Evolutionary conservation across 2,888 invertebrate species (phyloP).

Genomic region (Eupithecia pulchellata): DNA sequence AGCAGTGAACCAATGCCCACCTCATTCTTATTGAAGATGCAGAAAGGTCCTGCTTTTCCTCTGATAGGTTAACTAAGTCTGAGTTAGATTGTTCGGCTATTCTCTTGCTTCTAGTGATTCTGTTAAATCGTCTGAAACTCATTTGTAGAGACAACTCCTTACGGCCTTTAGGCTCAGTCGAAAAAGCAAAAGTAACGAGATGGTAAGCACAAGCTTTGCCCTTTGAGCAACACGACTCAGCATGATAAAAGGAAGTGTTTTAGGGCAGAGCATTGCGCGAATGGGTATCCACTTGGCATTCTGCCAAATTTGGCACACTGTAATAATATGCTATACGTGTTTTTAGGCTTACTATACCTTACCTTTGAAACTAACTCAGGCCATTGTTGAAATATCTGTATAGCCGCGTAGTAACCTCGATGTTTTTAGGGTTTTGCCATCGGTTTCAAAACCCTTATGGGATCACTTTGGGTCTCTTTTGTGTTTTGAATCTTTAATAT

Average conservation of each 20-base stretch:
- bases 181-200: constrained; percentile 15
- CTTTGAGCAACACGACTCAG: constrained; percentile 19
- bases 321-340: background rate
- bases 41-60: too few relatives aligned
- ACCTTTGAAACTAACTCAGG: background rate
- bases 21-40: too few relatives aligned
- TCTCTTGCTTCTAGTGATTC: too few relatives aligned
- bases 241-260: constrained; percentile 23
- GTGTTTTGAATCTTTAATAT: too few relatives aligned
- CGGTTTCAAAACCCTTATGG: too few relatives aligned
- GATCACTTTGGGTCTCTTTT: too few relatives aligned
- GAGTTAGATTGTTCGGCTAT: too few relatives aligned
- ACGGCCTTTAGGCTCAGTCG: background rate
- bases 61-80: too few relatives aligned
- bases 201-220: constrained; percentile 17
- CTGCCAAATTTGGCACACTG: background rate
- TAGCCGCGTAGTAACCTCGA: too few relatives aligned
- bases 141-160: background rate
- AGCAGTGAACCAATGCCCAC: too few relatives aligned
- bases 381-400: too few relatives aligned
- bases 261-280: constrained; percentile 19
- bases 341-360: background rate
- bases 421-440: too few relatives aligned
- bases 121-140: background rate
- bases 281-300: constrained; percentile 10